These are phyloP conservation scores for Cephus pygmeus DNA, from an alignment of 2,888 invertebrate genomes.

Conservation along the genomic window DNA sequence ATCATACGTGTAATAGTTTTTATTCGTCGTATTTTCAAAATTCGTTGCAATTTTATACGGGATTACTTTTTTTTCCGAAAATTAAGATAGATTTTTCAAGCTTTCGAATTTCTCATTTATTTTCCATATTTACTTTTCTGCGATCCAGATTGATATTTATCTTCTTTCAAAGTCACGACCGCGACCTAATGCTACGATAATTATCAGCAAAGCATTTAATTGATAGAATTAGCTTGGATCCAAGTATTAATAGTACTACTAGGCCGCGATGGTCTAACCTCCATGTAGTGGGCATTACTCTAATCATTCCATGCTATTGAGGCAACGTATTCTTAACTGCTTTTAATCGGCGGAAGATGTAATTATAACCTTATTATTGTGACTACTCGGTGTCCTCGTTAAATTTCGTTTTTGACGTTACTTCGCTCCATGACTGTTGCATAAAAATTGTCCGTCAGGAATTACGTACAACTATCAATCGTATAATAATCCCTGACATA, in stretches of 20 bases:
- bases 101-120: background rate
- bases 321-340: conserved; percentile 45
- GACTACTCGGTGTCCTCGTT: conserved; percentile 6
- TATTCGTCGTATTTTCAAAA: background rate
- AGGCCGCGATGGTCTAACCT: conserved; percentile 5
- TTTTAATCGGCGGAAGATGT: conserved; percentile 54
- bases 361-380: conserved; percentile 47
- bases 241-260: conserved; percentile 38
- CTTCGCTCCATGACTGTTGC: background rate
- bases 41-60: background rate
- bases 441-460: background rate
- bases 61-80: conserved; percentile 10
- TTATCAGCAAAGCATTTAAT: conserved; percentile 51
- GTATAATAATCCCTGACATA: background rate
- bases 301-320: conserved; percentile 53
- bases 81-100: conserved; percentile 1
- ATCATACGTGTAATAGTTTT: background rate
- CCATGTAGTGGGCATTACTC: conserved; percentile 26
- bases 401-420: conserved; percentile 2
- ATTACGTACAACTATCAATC: background rate
- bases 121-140: background rate
- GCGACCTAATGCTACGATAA: conserved; percentile 34
- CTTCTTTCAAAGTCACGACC: conserved; percentile 4
- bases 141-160: background rate
- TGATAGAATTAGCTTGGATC: conserved; percentile 47